Evolutionary conservation across 2,797 vertebrate species (phyloP), one percentile per base, ranked within the genome.

Genomic region (Anas georgica): DNA sequence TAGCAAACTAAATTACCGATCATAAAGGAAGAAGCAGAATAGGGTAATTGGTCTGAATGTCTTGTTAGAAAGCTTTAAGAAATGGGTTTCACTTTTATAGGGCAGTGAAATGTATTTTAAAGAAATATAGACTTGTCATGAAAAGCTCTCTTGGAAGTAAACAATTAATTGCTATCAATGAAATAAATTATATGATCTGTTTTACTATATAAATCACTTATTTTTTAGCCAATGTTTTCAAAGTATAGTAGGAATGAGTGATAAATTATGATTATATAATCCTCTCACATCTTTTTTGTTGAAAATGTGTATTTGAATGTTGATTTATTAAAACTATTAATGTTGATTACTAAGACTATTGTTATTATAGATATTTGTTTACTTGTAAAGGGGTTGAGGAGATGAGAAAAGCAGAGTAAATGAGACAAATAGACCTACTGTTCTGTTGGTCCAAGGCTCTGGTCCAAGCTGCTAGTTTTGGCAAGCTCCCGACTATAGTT

Each of bases 1-100:
- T 39, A 87, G 48, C 29, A 80, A 69, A 64, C 41, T 78, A 88
- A 82, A 95, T 94, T 88, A 81, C 59, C 70, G 78, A 21, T 94
- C 95, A 81, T 67, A 93, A 43, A 68, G 79, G 94, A 91, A 64
- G 23, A 86, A 60, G 5, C 37, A 94, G 83, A 94, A 58, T 83
- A 67, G 83, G 33, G 78, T 92, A 78, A 91, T 93, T 95, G 73
- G 43, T 94, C 63, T 75, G 69, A 85, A 90, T 86, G 31, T 81
- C 88, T 91, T 95, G 39, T 81, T 93, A 83, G 58, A 83, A 87
- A 87, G 26, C n/a, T 93, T 2, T 64, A 78, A 76, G 83, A 60
- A 67, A 29, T 67, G 46, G 50, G 26, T 9, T 26, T 90, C 95
- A 85, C 55, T 74, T 96, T 90, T 81, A 94, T 50, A 92, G 63